Evolutionary conservation across 2,888 invertebrate species (phyloP), one percentile per base, ranked within the genome.

Genomic region (Apotomis betuletana): DNA sequence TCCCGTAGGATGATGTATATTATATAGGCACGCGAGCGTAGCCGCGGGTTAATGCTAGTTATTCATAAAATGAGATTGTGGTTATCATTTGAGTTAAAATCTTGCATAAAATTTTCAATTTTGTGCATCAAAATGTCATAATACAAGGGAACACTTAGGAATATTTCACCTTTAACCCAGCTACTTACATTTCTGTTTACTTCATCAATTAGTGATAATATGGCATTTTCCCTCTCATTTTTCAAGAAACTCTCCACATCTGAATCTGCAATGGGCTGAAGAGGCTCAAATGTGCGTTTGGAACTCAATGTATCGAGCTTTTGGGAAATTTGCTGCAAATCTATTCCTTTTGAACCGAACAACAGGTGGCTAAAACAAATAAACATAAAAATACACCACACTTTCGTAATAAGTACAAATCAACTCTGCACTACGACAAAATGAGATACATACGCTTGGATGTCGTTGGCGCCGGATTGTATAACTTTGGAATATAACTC

Each of bases 151-250:
- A 27, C 1, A 2, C 27, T 27, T 27, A 27, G 27, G 27, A 27
- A 27, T 27, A 27, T 27, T 27, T 27, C 27, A 27, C 27, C 27
- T 27, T 27, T 27, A 27, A 27, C 27, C 27, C 27, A 27, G 27
- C 27, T 27, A 92, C 94, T 94, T 92, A 97, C 97, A 89, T 95
- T 96, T 90, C 96, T 96, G 80, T 97, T 97, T 27, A 97, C 97
- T 85, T 97, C 97, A 87, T 99, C 98, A 80, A 99, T 97, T 3
- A 98, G 95, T 4, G 97, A 96, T 13, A 99, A 90, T 81, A 99
- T 96, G 0, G 98, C 97, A 94, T 98, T 99, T 91, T 98, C 97
- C 75, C 97, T 95, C 91, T 99, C 98, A 94, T 98, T 98, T 85
- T 96, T 96, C 15, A 99, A 90, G 86, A 97, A 98, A 80, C 97